Percentiles rank a stretch among this genome's conserved stretches.
Conservation (phyloP, 2,888 invertebrate species). For the Cryptocheilus praepositus region DNA sequence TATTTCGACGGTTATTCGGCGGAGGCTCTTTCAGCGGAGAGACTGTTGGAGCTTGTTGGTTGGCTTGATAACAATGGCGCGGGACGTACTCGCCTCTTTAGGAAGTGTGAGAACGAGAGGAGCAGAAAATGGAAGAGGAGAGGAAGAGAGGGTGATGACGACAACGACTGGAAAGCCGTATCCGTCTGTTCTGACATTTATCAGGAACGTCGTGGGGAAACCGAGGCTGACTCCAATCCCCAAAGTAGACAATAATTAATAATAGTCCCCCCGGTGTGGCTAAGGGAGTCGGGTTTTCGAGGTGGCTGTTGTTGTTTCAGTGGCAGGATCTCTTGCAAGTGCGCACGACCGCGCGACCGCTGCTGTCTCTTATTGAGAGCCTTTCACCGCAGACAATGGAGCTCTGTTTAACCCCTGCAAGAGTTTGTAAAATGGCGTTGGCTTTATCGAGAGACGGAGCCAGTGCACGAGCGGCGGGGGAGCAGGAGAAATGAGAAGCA, state of each 20-base stretch:
- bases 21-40: conserved; percentile 3
- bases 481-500: not conserved
- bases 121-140: not conserved
- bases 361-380: too few species aligned
- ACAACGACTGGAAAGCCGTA: conserved; percentile 30
- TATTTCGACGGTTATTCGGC: conserved; percentile 1
- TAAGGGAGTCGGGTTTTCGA: conserved; percentile 27
- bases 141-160: conserved; percentile 16
- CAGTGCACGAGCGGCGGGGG: not conserved
- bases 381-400: too few species aligned
- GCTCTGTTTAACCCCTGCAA: too few species aligned
- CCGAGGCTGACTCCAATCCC: conserved; percentile 41
- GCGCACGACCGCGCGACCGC: not conserved
- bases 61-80: conserved; percentile 7
- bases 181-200: conserved; percentile 50
- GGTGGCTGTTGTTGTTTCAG: conserved; percentile 23
- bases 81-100: conserved; percentile 1
- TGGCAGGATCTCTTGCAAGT: conserved; percentile 1
- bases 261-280: conserved; percentile 43
- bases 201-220: conserved; percentile 39
- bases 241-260: conserved; percentile 61
- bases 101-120: not conserved
- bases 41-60: conserved; percentile 8
- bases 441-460: not conserved
- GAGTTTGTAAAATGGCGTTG: too few species aligned